Conservation (phyloP, 2,113 vertebrate species). For the Bos indicus region DNA sequence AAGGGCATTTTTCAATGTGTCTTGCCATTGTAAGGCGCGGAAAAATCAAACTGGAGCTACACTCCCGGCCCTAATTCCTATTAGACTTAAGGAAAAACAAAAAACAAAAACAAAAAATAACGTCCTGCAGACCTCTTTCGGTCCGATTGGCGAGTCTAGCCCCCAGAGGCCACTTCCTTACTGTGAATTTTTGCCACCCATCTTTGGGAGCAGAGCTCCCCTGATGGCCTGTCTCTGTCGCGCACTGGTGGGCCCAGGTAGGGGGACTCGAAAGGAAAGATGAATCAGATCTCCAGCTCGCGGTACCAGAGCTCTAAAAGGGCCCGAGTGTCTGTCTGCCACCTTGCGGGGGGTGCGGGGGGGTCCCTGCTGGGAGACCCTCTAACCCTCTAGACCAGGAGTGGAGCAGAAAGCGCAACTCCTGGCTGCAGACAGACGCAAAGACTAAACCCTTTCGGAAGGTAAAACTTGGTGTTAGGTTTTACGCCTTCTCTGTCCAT, state of each 20-base stretch:
- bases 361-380: neutral
- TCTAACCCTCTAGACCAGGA: neutral
- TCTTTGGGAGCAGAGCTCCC: neutral
- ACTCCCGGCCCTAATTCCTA: neutral
- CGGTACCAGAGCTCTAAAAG: neutral
- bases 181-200: neutral
- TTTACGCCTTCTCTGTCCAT: neutral
- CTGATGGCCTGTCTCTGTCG: neutral
- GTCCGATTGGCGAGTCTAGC: neutral
- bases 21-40: neutral
- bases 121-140: fast-evolving
- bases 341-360: too few relatives aligned
- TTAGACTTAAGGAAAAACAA: neutral
- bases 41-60: neutral
- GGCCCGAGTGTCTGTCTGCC: neutral
- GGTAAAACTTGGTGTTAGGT: neutral
- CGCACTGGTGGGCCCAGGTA: neutral
- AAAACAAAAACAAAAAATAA: neutral
- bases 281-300: neutral
- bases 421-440: fast-evolving
- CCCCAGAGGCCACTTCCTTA: neutral
- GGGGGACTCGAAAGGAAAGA: neutral
- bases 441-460: neutral
- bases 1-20: neutral
- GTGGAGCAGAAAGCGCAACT: neutral